Evolutionary conservation across 2,888 invertebrate genomes (phyloP), one percentile per base, ranked within the genome.

Genomic region (Hyposoter didymator): DNA sequence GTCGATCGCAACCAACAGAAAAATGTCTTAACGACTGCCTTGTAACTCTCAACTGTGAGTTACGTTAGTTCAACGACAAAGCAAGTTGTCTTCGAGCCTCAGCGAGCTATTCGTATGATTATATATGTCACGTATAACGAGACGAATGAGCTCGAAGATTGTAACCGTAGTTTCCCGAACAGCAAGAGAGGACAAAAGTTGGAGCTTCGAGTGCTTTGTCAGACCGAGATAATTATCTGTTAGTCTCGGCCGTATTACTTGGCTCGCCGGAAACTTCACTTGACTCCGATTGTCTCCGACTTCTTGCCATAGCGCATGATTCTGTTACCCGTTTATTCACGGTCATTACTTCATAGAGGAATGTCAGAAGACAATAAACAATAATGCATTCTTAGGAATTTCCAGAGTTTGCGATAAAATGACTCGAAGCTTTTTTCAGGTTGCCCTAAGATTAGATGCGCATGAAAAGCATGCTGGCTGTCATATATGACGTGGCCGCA

Each of bases 401-500:
- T 28, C 19, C 14, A 1, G 22, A 32, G 6, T 75, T 45, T 62
- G 45, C 22, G 28, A 14, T 10, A 74, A 39, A 62, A 62, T 62
- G 47, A 66, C 35, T 22, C 35, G 66, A 35, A 17, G 28, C 28
- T 45, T 32, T 35, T 12, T 76, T 3, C 14, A 4, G 17, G 7
- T 45, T 45, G 47, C 32, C 28, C 35, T 45, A 14, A 17, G n/a
- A 28, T 22, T 12, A 10, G n/a, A 45, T 17, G 52, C 35, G 32
- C 45, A 49, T 78, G 45, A 52, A 72, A 55, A 45, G 66, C 19
- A 78, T 19, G 19, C 35, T 66, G 66, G 66, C 19, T 52, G 28
- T 82, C 78, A 47, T 78, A 17, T 49, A 69, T 78, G 70, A 85
- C 64, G 81, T 84, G 87, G 84, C 86, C 84, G 35, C 84, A 67